Evolutionary conservation across 2,888 invertebrate genomes (phyloP), one percentile per base, ranked within the genome.

Genomic region (Elgonia sp.): DNA sequence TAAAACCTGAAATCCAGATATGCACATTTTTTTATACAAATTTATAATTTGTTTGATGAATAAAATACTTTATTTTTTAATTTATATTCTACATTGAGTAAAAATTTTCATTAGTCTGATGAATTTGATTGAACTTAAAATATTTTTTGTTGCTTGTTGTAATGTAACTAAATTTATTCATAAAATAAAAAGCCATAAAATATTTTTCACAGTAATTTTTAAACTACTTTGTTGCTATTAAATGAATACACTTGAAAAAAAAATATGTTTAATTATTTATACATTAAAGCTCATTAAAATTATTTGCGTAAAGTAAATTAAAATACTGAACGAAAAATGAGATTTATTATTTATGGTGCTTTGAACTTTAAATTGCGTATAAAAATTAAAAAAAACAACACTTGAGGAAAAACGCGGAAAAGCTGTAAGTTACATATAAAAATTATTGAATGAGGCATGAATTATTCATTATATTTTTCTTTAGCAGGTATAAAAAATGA

Each of bases 401-500:
- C 5, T 29, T 29, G 1, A 29, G 5, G 1, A 29, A 29, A 29
- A 29, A 29, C 1, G 62, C 62, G 20, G 62, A 80, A 80, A 80
- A 70, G 55, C 55, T 63, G 70, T 62, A 81, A 70, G 63, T 63
- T 72, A 83, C 60, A 75, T 40, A 62, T 46, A 67, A 76, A 29
- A 76, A 39, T 50, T 76, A 83, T 67, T 75, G 37, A 80, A 70
- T 69, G 76, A 29, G 29, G 39, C 65, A 84, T 79, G 72, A 72
- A 73, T 84, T 42, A 84, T 84, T 72, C 73, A 84, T 70, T 46
- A 18, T 18, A 67, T 79, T 73, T 73, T 84, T 79, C 79, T 77
- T 72, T 73, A 79, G 67, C 18, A 65, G 50, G 67, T 29, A 21
- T 60, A 79, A 79, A 84, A 85, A 75, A 84, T 84, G 73, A 79